Conservation (phyloP, 2,113 vertebrate species). For the Catagonus wagneri region DNA sequence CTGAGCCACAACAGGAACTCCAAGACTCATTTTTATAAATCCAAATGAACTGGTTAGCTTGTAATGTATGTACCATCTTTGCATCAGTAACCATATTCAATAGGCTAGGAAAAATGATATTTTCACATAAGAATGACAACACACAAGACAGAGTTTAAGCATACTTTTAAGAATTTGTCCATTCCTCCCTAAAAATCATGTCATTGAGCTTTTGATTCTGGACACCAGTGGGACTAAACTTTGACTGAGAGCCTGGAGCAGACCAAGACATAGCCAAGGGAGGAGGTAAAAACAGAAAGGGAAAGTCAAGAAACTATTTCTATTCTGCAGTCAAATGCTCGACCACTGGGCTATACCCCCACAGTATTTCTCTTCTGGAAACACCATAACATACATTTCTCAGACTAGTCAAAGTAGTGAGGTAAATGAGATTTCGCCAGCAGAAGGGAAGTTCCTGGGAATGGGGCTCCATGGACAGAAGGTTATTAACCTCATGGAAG, state of each 20-base stretch:
- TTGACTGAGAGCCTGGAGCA: neutral
- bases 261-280: neutral
- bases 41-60: neutral
- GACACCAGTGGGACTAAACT: neutral
- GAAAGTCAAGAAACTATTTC: neutral
- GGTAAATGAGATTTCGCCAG: conserved; percentile 11
- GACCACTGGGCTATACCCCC: too few species aligned
- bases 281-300: neutral
- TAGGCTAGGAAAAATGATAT: neutral
- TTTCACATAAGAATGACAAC: neutral
- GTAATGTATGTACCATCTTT: neutral
- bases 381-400: conserved; percentile 1
- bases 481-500: neutral
- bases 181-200: neutral
- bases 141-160: neutral
- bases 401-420: neutral
- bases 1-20: too few species aligned
- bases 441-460: neutral
- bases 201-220: neutral
- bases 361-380: neutral
- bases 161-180: conserved; percentile 31
- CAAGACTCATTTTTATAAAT: conserved; percentile 40
- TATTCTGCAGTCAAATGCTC: neutral
- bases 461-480: neutral
- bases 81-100: neutral